Base-by-base conservation (phyloP, 2,113 vertebrate genomes). In the Girardinichthys multiradiatus region DNA sequence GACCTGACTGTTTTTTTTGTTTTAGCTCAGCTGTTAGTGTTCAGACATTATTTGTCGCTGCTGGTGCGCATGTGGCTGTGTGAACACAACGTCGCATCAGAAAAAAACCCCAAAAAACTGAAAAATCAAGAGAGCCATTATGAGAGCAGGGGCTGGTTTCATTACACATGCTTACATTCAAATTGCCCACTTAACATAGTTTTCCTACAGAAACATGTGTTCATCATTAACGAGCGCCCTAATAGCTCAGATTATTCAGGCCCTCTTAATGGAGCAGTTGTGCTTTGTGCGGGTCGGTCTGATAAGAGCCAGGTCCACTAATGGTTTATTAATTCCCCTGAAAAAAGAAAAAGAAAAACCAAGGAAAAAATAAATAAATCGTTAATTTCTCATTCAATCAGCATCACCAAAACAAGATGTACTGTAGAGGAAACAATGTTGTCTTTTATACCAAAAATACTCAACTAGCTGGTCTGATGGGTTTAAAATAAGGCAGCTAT, bases 131-230 rank as follows among this genome's bases (percentile, higher is more conserved):
- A 83, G 81, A 76, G 85, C 82, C 86, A 91, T 90, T 91, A 90
- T 84, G 81, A 86, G 86, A 42, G 84, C 69, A 77, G 71, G 72
- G 86, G 75, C 87, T 84, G 86, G 80, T 89, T 86, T 82, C 92
- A 92, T 91, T 93, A 94, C 91, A 89, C 89, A 76, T 89, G 89
- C 91, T 90, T 89, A 86, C 91, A 84, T 93, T 92, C 86, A 92
- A 94, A 94, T 93, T 92, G 91, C 83, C 90, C 91, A 93, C 90
- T 92, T 93, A 93, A 89, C 93, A 94, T 93, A 91, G 89, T 91
- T 93, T 89, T 91, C 74, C 86, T 86, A 78, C 83, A 83, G 89
- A 83, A 92, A 91, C 94, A 95, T 94, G 92, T 95, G 94, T 92
- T 93, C 90, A 91, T 90, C 92, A 93, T 95, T 94, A 94, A 90